Conservation (phyloP, 2,888 invertebrate species). For the Eupeodes luniger region DNA sequence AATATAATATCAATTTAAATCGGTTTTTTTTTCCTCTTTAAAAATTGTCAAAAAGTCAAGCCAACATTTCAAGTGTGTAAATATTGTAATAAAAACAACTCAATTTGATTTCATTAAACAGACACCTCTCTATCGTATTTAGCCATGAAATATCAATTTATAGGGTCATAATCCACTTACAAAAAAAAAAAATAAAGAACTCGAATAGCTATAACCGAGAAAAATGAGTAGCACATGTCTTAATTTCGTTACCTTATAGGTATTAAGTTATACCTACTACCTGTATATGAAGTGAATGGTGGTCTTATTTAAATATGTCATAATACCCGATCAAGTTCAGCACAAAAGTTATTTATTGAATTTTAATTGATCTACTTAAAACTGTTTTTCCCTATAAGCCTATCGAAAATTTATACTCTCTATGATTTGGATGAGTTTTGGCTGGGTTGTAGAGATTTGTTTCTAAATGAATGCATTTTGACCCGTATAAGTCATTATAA, state of each 20-base stretch:
- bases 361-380: neutral
- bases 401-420: neutral
- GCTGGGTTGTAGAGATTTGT: neutral
- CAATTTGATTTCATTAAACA: constrained; percentile 47
- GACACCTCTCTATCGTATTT: neutral
- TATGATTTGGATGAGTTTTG: neutral
- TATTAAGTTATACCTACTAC: too few species aligned
- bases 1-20: constrained; percentile 6
- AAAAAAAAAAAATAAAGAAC: neutral
- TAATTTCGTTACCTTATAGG: neutral
- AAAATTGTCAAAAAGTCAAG: neutral
- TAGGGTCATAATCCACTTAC: constrained; percentile 53
- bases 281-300: neutral
- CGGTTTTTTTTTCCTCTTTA: neutral
- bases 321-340: neutral
- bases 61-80: constrained; percentile 10
- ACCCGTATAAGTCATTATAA: neutral
- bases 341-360: constrained; percentile 15
- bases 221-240: neutral
- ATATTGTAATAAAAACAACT: constrained; percentile 38
- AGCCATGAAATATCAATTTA: constrained; percentile 38
- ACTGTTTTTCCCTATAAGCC: neutral
- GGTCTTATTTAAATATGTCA: neutral
- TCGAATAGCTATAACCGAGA: too few species aligned
- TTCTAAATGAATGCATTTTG: neutral